Percentiles rank a stretch among this genome's conserved stretches.
Evolutionary conservation across 2,888 invertebrate species (phyloP).

Genomic region (Drosophila falleni): DNA sequence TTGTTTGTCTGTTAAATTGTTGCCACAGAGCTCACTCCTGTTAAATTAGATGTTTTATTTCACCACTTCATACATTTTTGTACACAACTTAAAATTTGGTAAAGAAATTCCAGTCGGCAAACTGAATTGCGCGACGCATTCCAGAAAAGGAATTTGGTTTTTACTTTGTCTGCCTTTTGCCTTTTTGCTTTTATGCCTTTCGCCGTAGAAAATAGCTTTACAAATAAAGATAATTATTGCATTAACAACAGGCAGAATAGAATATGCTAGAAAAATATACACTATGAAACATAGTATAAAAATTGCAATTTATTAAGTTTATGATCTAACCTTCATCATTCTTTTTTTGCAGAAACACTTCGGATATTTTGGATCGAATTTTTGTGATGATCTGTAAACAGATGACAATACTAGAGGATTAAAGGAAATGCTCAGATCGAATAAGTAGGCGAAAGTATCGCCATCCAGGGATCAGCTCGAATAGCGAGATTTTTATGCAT

Average conservation of each 20-base stretch:
- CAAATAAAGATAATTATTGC: constrained; percentile 65
- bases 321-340: not conserved
- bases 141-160: constrained; percentile 54
- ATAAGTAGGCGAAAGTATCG: constrained; percentile 30
- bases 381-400: constrained; percentile 38
- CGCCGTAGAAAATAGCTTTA: constrained; percentile 38
- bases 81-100: constrained; percentile 56
- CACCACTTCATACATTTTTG: constrained; percentile 48
- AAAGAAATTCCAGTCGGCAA: constrained; percentile 62
- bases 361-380: constrained; percentile 8
- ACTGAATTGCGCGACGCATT: constrained; percentile 69
- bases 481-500: constrained; percentile 60
- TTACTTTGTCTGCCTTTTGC: constrained; percentile 55
- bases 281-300: not conserved
- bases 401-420: constrained; percentile 48
- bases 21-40: constrained; percentile 14
- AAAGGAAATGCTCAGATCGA: constrained; percentile 34
- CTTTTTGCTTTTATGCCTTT: constrained; percentile 40
- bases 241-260: constrained; percentile 37
- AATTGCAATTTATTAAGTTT: too few species aligned
- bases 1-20: constrained; percentile 32
- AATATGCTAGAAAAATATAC: constrained; percentile 5
- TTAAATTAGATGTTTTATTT: constrained; percentile 53
- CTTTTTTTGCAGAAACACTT: constrained; percentile 36
- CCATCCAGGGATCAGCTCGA: constrained; percentile 64